phyloP scores from a whole-genome alignment of 2,888 invertebrate species.

The Cryptocheilus praepositus region DNA sequence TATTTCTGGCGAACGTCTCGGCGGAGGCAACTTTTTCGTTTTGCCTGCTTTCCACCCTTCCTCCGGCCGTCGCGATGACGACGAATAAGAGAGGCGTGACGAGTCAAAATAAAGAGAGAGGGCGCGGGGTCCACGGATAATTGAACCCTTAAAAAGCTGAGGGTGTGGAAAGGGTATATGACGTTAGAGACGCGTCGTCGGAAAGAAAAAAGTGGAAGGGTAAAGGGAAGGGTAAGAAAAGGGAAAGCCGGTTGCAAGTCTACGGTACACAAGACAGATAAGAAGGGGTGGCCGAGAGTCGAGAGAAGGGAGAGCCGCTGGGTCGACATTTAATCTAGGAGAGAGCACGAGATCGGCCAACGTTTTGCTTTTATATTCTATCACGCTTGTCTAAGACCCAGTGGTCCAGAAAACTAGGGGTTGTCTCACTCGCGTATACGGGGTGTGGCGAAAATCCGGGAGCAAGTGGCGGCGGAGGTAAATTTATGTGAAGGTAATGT shows the following conservation, averaged over 20 bases:
- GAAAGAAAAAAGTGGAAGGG: conserved; percentile 1
- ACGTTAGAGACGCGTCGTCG: conserved; percentile 25
- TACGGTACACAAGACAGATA: conserved; percentile 48
- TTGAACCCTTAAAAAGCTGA: conserved; percentile 56
- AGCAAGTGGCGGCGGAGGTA: background rate
- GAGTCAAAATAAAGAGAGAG: background rate
- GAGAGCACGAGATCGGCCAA: conserved; percentile 62
- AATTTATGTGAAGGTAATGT: too few relatives aligned
- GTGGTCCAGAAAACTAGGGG: conserved; percentile 49
- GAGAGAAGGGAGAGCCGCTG: conserved; percentile 20
- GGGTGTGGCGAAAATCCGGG: background rate
- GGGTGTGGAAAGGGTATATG: conserved; percentile 11
- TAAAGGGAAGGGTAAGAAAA: background rate
- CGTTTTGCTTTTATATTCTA: conserved; percentile 67
- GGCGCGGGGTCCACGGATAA: conserved; percentile 46
- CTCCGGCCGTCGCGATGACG: conserved; percentile 12
- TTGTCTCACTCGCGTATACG: conserved; percentile 18
- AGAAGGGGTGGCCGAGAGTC: conserved; percentile 35
- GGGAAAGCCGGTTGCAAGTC: conserved; percentile 2
- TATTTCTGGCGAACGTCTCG: conserved; percentile 16
- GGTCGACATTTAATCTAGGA: conserved; percentile 69
- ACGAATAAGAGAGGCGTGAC: background rate
- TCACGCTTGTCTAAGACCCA: conserved; percentile 55
- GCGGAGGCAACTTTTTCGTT: conserved; percentile 19
- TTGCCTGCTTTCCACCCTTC: background rate